A percentile compares a stretch with the other conserved stretches of the same genome.
These are phyloP conservation scores for Sturmia bella DNA, from an alignment of 2,888 invertebrate genomes.

Conservation along the genomic window DNA sequence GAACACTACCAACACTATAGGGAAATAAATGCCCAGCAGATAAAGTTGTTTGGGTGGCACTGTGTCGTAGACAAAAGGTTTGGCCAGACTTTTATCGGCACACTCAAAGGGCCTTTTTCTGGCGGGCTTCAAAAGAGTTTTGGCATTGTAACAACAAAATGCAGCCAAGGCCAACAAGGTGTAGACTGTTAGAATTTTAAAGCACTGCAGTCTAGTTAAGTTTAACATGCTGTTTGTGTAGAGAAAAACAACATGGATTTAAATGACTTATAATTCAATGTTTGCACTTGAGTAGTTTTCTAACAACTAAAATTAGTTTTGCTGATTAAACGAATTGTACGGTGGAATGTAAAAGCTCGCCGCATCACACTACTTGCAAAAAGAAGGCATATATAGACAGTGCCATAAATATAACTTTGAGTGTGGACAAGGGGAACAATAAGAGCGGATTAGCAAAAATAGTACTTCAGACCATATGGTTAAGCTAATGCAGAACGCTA, in stretches of 20 bases:
- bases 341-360: neutral
- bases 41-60: constrained; percentile 68
- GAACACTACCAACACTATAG: constrained; percentile 66
- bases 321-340: constrained; percentile 13
- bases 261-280: constrained; percentile 14
- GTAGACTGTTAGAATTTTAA: constrained; percentile 31
- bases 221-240: constrained; percentile 35
- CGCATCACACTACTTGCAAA: neutral
- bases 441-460: too few species aligned
- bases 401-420: too few species aligned
- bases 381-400: neutral
- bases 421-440: too few species aligned
- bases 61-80: constrained; percentile 73
- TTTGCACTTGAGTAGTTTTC: constrained; percentile 22
- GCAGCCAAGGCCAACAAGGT: neutral
- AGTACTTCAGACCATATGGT: too few species aligned
- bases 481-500: too few species aligned
- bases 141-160: constrained; percentile 24
- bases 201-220: constrained; percentile 23
- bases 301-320: constrained; percentile 2
- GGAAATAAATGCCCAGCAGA: constrained; percentile 70
- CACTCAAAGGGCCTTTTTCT: constrained; percentile 75
- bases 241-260: neutral
- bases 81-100: constrained; percentile 72
- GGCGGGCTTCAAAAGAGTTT: constrained; percentile 26